A percentile compares a stretch with the other conserved stretches of the same genome.
phyloP scores from a whole-genome alignment of 2,888 invertebrate genomes.

The Scrobipalpa costella region DNA sequence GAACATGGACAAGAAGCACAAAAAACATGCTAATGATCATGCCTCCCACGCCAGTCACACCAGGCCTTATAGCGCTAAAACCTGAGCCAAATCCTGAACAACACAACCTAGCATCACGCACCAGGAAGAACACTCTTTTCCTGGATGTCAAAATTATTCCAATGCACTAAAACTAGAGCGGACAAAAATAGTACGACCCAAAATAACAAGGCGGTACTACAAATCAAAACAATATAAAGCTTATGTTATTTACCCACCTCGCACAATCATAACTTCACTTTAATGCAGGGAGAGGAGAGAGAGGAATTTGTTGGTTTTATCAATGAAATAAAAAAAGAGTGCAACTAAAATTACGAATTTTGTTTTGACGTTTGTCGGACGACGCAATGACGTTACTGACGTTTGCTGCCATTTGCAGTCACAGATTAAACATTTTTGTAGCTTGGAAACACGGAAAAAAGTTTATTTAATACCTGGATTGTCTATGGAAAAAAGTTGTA shows the following conservation, averaged over 20 bases:
- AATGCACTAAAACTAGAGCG: slow-evolving; percentile 76
- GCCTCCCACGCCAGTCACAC: slow-evolving; percentile 51
- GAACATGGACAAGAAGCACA: background rate
- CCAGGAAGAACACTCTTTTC: slow-evolving; percentile 73
- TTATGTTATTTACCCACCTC: slow-evolving; percentile 29
- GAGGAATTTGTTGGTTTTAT: slow-evolving; percentile 38
- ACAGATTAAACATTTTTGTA: slow-evolving; percentile 15
- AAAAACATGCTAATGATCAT: slow-evolving; percentile 59
- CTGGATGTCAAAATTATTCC: slow-evolving; percentile 76
- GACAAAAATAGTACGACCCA: slow-evolving; percentile 79
- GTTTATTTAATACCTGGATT: slow-evolving; percentile 1
- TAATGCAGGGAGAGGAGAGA: slow-evolving; percentile 30
- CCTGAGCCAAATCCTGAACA: slow-evolving; percentile 10
- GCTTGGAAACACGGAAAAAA: background rate
- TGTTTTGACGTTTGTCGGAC: slow-evolving; percentile 68
- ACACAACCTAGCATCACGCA: slow-evolving; percentile 54
- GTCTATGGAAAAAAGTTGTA: background rate
- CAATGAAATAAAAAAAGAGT: slow-evolving; percentile 48
- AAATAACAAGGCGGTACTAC: slow-evolving; percentile 61
- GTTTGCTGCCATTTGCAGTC: slow-evolving; percentile 15
- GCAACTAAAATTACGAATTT: slow-evolving; percentile 61
- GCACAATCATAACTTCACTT: slow-evolving; percentile 30
- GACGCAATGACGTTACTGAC: slow-evolving; percentile 25
- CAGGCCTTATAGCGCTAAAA: background rate
- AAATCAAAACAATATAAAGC: slow-evolving; percentile 27